Evolutionary conservation across 2,797 vertebrate genomes (phyloP).

Genomic region (Sebastes oblongus): DNA sequence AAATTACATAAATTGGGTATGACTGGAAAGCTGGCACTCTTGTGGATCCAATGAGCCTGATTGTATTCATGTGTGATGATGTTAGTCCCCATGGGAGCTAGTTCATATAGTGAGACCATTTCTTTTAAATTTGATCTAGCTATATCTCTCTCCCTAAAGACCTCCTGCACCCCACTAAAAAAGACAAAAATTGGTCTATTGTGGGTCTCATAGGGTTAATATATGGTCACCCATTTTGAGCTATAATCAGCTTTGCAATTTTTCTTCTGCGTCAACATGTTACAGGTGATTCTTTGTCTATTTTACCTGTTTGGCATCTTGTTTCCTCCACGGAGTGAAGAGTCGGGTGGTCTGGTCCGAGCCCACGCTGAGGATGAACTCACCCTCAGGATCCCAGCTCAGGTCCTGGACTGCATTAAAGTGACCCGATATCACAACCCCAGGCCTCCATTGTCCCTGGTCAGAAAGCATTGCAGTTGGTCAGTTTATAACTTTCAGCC

Average conservation of each 20-base stretch:
- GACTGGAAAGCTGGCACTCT: fast-evolving
- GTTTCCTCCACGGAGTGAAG: slow-evolving; percentile 91
- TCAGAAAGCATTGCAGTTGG: background rate
- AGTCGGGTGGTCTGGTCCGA: slow-evolving; percentile 95
- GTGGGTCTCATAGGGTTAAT: no score
- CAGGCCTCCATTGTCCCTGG: slow-evolving; percentile 90
- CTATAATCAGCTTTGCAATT: background rate
- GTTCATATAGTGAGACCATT: no score
- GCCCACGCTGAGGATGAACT: slow-evolving; percentile 92
- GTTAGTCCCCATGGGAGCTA: no score
- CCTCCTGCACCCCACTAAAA: fast-evolving
- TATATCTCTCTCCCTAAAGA: no score
- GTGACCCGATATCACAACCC: slow-evolving; percentile 93
- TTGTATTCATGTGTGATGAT: no score
- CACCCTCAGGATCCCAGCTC: slow-evolving; percentile 95
- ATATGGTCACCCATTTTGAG: background rate
- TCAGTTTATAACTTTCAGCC: background rate
- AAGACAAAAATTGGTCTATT: no score
- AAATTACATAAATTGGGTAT: no score
- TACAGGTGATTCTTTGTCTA: background rate
- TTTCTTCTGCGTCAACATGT: background rate
- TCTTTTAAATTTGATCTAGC: no score
- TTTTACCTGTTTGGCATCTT: slow-evolving; percentile 77
- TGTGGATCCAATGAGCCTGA: no score
- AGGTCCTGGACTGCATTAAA: slow-evolving; percentile 92